Conservation (phyloP, 2,797 vertebrate genomes). For the Hapalemur alaotrensis region DNA sequence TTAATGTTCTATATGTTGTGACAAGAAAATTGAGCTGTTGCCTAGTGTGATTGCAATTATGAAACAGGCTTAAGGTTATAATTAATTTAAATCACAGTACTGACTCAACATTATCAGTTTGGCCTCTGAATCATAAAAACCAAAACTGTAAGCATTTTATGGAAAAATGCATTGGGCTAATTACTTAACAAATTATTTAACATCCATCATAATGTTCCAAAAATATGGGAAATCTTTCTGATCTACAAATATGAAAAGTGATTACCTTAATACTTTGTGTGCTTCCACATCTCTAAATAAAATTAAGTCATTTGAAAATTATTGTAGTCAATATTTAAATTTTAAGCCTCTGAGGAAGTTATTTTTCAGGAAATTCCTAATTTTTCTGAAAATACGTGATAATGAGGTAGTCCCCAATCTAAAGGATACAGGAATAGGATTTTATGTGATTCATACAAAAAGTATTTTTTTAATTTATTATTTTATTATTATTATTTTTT, state of each 20-base stretch:
- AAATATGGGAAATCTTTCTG: not conserved
- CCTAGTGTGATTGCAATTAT: constrained; percentile 45
- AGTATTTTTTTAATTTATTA: not conserved
- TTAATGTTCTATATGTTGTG: constrained; percentile 54
- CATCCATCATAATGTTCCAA: not conserved
- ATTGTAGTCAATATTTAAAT: not conserved
- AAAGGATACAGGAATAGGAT: not conserved
- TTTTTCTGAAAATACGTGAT: not conserved
- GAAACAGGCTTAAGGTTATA: constrained; percentile 58
- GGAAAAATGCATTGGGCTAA: not conserved
- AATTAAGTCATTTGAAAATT: constrained; percentile 35
- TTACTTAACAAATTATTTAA: constrained; percentile 62
- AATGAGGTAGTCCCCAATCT: not conserved
- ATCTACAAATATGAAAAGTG: constrained; percentile 16
- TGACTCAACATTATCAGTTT: constrained; percentile 43
- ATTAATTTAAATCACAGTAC: constrained; percentile 67
- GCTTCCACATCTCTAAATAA: not conserved
- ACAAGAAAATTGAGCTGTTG: constrained; percentile 58
- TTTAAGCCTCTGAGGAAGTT: not conserved
- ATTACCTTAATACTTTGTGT: not conserved
- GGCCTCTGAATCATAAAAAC: constrained; percentile 57
- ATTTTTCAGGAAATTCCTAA: constrained; percentile 22
- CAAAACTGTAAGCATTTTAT: constrained; percentile 47
- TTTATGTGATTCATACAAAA: not conserved
- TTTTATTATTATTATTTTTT: not conserved